Evolutionary conservation across 2,113 vertebrate genomes (phyloP), one percentile per base, ranked within the genome.

Genomic region (Illadopsis cleaveri): DNA sequence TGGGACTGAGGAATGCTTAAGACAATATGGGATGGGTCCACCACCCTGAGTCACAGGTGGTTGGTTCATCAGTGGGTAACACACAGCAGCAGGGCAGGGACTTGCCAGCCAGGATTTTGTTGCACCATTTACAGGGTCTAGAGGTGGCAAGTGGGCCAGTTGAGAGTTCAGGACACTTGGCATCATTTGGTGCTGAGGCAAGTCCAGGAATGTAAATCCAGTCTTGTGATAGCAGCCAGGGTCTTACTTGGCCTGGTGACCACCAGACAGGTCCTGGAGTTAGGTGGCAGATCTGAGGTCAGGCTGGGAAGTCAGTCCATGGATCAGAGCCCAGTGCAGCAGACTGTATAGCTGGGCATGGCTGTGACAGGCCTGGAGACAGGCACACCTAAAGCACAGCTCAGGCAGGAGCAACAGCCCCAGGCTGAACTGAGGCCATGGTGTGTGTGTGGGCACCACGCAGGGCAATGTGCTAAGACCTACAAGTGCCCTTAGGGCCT

Each of bases 131-230:
- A 35, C 31, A 84, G n/a, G 3, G 16, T 30, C 33, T 35, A 69
- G 18, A 3, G 1, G 2, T 58, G 33, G 14, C 18, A 42, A 38
- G 0, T 1, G 12, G 8, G 1, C 30, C 28, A 50, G 4, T 0
- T n/a, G 40, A 72, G 38, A 60, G 6, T 48, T 28, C 57, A 77
- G 68, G 68, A 84, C 11, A 6, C 31, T 77, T 61, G 22, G 12
- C 15, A 79, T 56, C 12, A 16, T n/a, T 81, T 78, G 7, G 16
- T 15, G 28, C 31, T 44, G 30, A 60, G 48, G 8, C 12, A 84
- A 30, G 22, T 33, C n/a, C 15, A 35, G 37, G 15, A 71, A 75
- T 47, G 6, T 38, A 71, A 71, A 23, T 69, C n/a, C 14, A 25
- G 6, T 56, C n/a, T 79, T 6, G 7, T 61, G 30, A 16, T 17